Base-by-base conservation (phyloP, 92 coral and sea anemone species). In the Porites divaricata region DNA sequence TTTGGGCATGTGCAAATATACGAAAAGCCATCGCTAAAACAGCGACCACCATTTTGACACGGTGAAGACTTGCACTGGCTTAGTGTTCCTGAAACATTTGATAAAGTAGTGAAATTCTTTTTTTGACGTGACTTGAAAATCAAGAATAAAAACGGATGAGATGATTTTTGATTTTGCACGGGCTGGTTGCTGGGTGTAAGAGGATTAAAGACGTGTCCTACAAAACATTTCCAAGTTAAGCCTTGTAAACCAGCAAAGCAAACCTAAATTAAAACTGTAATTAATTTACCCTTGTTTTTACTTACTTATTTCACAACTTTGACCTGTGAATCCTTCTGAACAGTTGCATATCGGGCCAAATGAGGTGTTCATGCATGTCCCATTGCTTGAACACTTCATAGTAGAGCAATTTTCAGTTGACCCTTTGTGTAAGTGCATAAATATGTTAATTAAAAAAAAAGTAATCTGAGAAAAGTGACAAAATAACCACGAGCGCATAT, bases 281-380 rank as follows among this genome's bases (percentile, higher is more conserved):
- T 35, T 0, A 35, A 35, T 35, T 35, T 35, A 35, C 45, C 45
- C 45, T 35, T 51, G 7, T 54, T 62, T 77, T 9, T 7, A 77
- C 81, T 20, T n/a, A 77, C 81, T n/a, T 77, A n/a, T 63, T 48
- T 77, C 71, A 66, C 81, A 77, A 9, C 50, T 26, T 17, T 45
- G 58, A 9, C 81, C 81, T 12, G 72, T n/a, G 14, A 77, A 77
- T 41, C 72, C 81, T 0, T 63, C 81, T 1, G 81, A 63, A 52
- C 81, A 77, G 62, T 77, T 77, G 24, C 81, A 77, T 48, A 77
- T 9, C 63, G 81, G 58, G 14, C 72, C 81, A 48, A 23, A 53
- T 11, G 45, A 58, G 21, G 72, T 63, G 19, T 77, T 22, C 1
- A 77, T 63, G 72, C 81, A 77, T 23, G 56, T 63, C 28, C 81